Base-by-base conservation (phyloP, 2,113 vertebrate species). In the Ceuthmochares aereus region DNA sequence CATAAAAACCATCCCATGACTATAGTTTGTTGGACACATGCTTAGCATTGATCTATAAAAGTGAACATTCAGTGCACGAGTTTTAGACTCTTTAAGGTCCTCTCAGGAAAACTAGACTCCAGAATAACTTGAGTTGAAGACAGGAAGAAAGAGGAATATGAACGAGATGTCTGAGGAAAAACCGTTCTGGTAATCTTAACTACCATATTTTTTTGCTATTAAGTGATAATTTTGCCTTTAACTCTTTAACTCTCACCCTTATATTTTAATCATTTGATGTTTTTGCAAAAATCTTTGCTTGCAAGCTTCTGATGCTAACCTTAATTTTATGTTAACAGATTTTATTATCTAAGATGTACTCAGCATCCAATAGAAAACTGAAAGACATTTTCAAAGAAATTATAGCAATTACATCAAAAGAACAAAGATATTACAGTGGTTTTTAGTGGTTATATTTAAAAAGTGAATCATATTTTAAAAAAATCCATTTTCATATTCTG, bases 301-400 rank as follows among this genome's bases (percentile, higher is more conserved):
- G n/a, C 27, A 77, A 88, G 43, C 5, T 84, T 83, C 34, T 67
- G 45, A 67, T 77, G 45, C 0, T 87, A 29, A 29, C 30, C 37
- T 86, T 83, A 82, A 79, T 70, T 91, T 90, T 84, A 45, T 82
- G 85, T 81, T 84, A 86, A 79, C 9, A 55, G 22, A 91, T 63
- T 77, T 92, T 90, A 52, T 95, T 93, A 82, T 77, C 45, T 94
- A 74, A 84, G 79, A 83, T 51, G 90, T 19, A 64, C 14, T 6
- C 37, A 52, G 30, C 13, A 69, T 23, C 66, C 26, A 5, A 84
- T 9, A 69, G 69, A 69, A 95, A 51, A 82, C 34, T 29, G 68
- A 76, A 18, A 9, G 45, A 90, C 81, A 95, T 78, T 82, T 89
- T 84, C 42, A 87, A 77, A 93, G 54, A 93, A 94, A 96, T 95